Evolutionary conservation across 2,888 invertebrate species (phyloP), one percentile per base, ranked within the genome.

Genomic region (Lithodes maja): DNA sequence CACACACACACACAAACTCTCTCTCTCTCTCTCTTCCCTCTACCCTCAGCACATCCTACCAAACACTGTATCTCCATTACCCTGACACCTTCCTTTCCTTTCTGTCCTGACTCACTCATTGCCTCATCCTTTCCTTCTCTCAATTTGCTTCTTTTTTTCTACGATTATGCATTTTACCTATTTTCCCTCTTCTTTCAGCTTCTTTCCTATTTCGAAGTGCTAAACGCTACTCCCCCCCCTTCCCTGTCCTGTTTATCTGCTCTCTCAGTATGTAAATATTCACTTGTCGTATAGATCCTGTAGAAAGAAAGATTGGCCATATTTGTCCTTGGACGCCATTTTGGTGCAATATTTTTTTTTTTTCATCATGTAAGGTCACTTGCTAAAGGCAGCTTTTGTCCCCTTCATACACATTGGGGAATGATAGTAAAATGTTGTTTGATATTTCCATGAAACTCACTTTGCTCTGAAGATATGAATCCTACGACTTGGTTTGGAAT

Each of bases 131-230:
- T 50, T 55, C 61, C 61, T 17, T 81, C 81, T 55, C 81, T 81
- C 61, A 61, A 17, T 55, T 49, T 61, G 33, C 33, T 15, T 79
- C 53, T 79, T n/a, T 79, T 50, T 78, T 50, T 78, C 78, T 78
- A 33, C 53, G 53, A 15, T 54, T 33, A n/a, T 81, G 15, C 71
- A n/a, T n/a, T 17, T 50, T 7, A 9, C 74, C 5, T n/a, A 53
- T 2, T 83, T 3, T 83, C 52, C n/a, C 50, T 71, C 71, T 9
- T 12, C 50, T 50, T 17, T 83, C 69, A 49, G 9, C 49, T 12
- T 50, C 9, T n/a, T 9, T 7, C 15, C 12, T 52, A 3, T 52
- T n/a, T 15, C 12, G 49, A 33, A 50, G 12, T 79, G 2, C 53
- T 53, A 79, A 5, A n/a, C 3, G 5, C 3, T 33, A 17, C 74